Base-by-base conservation (phyloP, 2,888 invertebrate genomes). In the Patella pellucida region DNA sequence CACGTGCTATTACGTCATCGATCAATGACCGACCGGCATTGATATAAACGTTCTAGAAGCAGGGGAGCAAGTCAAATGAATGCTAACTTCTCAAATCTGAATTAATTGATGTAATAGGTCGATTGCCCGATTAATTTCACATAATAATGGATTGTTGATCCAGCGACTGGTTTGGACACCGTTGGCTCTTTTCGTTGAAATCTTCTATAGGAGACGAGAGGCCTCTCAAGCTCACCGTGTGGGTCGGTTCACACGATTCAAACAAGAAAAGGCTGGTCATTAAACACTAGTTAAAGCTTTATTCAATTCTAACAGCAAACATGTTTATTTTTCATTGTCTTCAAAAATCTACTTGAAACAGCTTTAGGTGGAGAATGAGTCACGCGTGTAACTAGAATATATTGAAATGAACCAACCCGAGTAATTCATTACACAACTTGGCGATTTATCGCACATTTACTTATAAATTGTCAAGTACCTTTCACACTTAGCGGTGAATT, bases 41-140 rank as follows among this genome's bases (percentile, higher is more conserved):
- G 23, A 62, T 23, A 23, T 23, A 62, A 62, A 23, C 19, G 23
- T 62, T 12, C 19, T 62, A 23, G 62, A 23, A 62, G 62, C 41
- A 23, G 19, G 19, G 62, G 14, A 62, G 62, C 62, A 62, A 62
- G 62, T 62, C 62, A 62, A 62, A 68, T 68, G 68, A 73, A 73
- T 68, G 23, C 73, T 68, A 73, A 73, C 68, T 69, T 73, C 68
- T 68, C 41, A 67, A 68, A 73, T 73, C 68, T 73, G 73, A 73
- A 73, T 73, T 73, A 73, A 73, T 68, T 68, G 73, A 68, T 68
- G 68, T 73, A 73, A 73, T 73, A 68, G 68, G 73, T 73, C 73
- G 73, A 73, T 73, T 73, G 73, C 68, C 73, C 73, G 68, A 73
- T 73, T 73, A 73, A 73, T 73, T 73, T 73, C 73, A 68, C 52